Evolutionary conservation across 1,140 invertebrate species (phyloP), one percentile per base, ranked within the genome.

Genomic region (Anastrepha ludens): DNA sequence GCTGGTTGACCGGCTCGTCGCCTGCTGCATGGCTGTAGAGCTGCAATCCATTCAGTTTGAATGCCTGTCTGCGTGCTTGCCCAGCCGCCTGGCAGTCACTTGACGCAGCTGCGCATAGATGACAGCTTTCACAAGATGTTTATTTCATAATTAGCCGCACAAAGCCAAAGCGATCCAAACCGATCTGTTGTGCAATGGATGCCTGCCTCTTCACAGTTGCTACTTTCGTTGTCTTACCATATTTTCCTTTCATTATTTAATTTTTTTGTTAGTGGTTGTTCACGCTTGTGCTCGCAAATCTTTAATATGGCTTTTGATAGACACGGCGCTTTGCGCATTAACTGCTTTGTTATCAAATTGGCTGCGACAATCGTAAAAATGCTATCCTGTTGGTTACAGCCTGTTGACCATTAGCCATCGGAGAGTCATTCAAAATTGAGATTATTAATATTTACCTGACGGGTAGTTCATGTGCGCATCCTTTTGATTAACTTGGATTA

Each of bases 341-440:
- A 81, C 74, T 81, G 74, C 74, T 81, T 81, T 81, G 74, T 81
- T 81, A 81, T 81, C 74, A 81, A 81, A 81, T 81, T 81, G 74
- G 55, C 39, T 81, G 74, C 20, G 47, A 55, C 74, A 81, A 81
- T 81, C 39, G 1, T 55, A 47, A 50, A 81, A 81, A 58, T 50
- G 74, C n/a, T 20, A 81, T 55, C 39, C 67, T 74, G 11, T 74
- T 55, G 74, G 5, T 1, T 58, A 55, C 15, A 44, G 67, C 41
- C 67, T 44, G 67, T 81, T 78, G 50, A 17, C 47, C 74, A 47
- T 44, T 74, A 41, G 11, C 67, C 39, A 74, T n/a, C 13, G 41
- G 41, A 15, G 41, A 47, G 67, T 41, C 41, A 74, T 74, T 44
- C 39, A 74, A 44, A 47, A 3, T 55, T 55, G 17, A 50, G 47